Conservation (phyloP, 2,113 vertebrate genomes). For the Pao palembangensis region DNA sequence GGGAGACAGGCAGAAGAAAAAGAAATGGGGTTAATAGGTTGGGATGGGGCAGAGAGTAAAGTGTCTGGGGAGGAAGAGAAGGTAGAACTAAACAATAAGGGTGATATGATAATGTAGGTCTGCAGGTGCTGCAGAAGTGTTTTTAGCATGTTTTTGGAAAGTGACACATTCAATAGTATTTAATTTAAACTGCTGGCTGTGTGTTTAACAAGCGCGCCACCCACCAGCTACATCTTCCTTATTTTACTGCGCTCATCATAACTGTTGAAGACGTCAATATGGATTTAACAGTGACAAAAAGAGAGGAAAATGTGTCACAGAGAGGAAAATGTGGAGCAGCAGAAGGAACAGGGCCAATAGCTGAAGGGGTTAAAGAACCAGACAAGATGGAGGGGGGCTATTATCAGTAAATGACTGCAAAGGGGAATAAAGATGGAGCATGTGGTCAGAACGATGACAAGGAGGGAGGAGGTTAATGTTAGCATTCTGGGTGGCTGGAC, state of each 20-base stretch:
- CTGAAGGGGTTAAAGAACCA: conserved; percentile 30
- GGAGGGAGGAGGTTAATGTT: conserved; percentile 19
- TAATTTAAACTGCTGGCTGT: too few species aligned
- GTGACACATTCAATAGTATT: too few species aligned
- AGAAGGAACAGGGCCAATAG: conserved; percentile 41
- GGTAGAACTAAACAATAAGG: neutral
- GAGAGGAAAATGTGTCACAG: conserved; percentile 16
- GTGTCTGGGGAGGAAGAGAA: neutral
- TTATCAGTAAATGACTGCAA: conserved; percentile 39
- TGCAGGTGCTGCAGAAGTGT: neutral
- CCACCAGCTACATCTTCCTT: too few species aligned
- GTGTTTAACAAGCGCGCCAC: too few species aligned
- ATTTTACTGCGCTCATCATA: too few species aligned
- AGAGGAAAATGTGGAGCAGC: conserved; percentile 15
- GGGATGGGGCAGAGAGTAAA: conserved; percentile 2
- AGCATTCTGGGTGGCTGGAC: conserved; percentile 26
- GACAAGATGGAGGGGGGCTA: conserved; percentile 39
- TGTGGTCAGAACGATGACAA: conserved; percentile 29
- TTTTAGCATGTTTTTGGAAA: too few species aligned
- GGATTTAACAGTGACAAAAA: conserved; percentile 9
- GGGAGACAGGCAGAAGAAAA: neutral
- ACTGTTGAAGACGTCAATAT: neutral
- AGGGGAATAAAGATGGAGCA: conserved; percentile 21
- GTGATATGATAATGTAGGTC: neutral
- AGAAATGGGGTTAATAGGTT: conserved; percentile 28